These are phyloP conservation scores for Andrena marginata DNA, from an alignment of 2,888 invertebrate genomes.

Conservation along the genomic window DNA sequence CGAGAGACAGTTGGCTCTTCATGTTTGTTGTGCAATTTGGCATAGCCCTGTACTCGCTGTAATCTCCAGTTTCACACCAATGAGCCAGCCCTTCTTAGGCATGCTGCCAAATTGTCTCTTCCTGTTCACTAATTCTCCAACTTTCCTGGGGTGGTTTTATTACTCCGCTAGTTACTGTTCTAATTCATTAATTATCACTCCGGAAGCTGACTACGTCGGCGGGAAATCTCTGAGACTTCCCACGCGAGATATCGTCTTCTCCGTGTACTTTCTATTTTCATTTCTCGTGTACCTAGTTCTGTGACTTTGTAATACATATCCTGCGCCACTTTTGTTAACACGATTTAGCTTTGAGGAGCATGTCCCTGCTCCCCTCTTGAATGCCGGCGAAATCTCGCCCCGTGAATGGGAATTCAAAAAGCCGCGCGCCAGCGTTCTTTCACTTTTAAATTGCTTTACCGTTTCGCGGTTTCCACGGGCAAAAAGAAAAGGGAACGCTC, in stretches of 20 bases:
- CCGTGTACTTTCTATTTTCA: no score
- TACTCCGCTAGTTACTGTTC: not conserved
- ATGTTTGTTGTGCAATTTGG: not conserved
- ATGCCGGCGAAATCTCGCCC: not conserved
- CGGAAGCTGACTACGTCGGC: no score
- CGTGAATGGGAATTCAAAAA: not conserved
- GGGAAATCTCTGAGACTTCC: no score
- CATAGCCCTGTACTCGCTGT: not conserved
- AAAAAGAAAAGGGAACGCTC: conserved; percentile 43
- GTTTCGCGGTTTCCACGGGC: conserved; percentile 12
- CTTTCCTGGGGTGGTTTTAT: conserved; percentile 4
- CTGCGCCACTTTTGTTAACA: no score
- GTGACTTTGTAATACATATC: no score
- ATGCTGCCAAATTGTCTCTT: conserved; percentile 28
- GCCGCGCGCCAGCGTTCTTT: not conserved
- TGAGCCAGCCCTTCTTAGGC: conserved; percentile 9
- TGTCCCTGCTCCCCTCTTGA: no score
- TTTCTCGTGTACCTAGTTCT: no score
- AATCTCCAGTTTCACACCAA: conserved; percentile 25
- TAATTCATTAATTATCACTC: not conserved
- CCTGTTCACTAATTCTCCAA: conserved; percentile 28
- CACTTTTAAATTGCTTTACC: conserved; percentile 4
- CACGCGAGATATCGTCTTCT: no score
- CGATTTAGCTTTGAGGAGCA: no score
- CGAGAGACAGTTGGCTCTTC: not conserved